Evolutionary conservation across 2,888 invertebrate species (phyloP).

Genomic region (Netelia virgata): DNA sequence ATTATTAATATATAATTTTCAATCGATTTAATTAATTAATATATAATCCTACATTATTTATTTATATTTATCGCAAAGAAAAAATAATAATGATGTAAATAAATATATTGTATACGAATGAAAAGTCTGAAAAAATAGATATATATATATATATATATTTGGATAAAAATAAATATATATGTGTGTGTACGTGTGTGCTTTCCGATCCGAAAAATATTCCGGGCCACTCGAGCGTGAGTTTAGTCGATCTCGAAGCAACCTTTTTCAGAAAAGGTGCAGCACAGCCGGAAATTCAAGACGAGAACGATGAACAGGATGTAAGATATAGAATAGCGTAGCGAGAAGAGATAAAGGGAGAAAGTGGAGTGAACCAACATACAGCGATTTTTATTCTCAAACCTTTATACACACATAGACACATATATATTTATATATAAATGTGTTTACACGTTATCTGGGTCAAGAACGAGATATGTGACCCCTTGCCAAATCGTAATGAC

Average conservation of each 20-base stretch:
- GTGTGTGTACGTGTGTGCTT: slow-evolving; percentile 5
- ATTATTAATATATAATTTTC: background rate
- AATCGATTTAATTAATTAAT: background rate
- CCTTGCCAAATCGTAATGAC: slow-evolving; percentile 63
- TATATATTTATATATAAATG: background rate
- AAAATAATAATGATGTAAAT: too few relatives aligned
- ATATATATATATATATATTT: background rate
- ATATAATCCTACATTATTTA: background rate
- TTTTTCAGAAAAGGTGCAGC: background rate
- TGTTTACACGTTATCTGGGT: slow-evolving; percentile 56
- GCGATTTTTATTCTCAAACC: slow-evolving; percentile 56
- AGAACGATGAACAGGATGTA: background rate
- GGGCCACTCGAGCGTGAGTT: slow-evolving; percentile 41
- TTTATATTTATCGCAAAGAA: too few relatives aligned
- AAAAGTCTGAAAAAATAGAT: background rate
- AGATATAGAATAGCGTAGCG: background rate
- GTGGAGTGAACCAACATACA: slow-evolving; percentile 10
- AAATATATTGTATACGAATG: background rate
- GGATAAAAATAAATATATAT: background rate
- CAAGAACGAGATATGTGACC: slow-evolving; percentile 58
- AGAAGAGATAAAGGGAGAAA: slow-evolving; percentile 6
- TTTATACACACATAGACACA: slow-evolving; percentile 8
- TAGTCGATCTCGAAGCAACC: background rate
- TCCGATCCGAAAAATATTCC: slow-evolving; percentile 48
- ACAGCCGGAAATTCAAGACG: slow-evolving; percentile 31